phyloP scores from a whole-genome alignment of 2,888 invertebrate species.

The Labia minor region DNA sequence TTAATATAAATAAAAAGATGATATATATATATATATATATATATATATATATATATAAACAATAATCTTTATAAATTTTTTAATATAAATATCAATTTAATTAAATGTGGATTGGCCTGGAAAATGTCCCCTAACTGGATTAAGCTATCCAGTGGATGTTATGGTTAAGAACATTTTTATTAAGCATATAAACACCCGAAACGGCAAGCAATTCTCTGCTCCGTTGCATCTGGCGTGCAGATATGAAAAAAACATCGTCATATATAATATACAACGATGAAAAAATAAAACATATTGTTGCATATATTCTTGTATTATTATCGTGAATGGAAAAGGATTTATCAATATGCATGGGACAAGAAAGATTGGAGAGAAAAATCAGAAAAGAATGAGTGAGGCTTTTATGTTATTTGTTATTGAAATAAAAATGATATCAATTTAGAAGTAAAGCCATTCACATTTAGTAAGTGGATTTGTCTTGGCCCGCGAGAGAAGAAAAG shows the following conservation, averaged over 20 bases:
- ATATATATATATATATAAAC: too few relatives aligned
- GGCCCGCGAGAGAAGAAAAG: slow-evolving; percentile 5
- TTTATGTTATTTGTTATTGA: slow-evolving; percentile 1
- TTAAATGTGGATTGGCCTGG: too few relatives aligned
- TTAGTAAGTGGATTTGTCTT: slow-evolving; percentile 13
- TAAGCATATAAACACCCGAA: slow-evolving; percentile 8
- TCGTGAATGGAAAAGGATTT: neutral
- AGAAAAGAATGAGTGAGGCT: neutral
- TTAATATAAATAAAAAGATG: too few relatives aligned
- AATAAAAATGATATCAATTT: slow-evolving; percentile 13
- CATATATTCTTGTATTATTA: neutral
- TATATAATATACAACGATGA: neutral
- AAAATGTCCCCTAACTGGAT: neutral
- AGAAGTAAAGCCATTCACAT: slow-evolving; percentile 5
- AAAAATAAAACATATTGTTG: slow-evolving; percentile 1
- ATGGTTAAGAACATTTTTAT: neutral
- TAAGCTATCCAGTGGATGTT: neutral
- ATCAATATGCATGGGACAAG: neutral
- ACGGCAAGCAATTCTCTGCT: neutral
- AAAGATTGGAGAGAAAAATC: neutral
- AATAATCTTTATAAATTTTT: too few relatives aligned
- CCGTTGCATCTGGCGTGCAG: slow-evolving; percentile 13
- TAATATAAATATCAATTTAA: too few relatives aligned
- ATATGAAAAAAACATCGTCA: neutral
- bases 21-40: too few relatives aligned